Base-by-base conservation (phyloP, 2,113 vertebrate genomes). In the Cochlearius cochlearius region DNA sequence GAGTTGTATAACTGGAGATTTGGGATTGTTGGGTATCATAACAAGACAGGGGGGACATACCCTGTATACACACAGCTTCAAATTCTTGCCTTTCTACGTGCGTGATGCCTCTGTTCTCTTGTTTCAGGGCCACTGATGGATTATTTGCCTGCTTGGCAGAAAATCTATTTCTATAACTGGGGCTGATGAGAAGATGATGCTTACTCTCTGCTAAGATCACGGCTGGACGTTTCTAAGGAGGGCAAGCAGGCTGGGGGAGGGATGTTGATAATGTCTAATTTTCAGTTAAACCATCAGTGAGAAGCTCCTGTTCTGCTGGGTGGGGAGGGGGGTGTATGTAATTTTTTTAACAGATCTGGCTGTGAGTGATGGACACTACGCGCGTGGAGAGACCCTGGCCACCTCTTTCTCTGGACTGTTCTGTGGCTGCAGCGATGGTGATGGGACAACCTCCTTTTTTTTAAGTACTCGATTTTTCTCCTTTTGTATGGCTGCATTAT, bases 141-240 rank as follows among this genome's bases (percentile, higher is more conserved):
- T 34, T 99, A 99, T 96, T 98, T 99, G 81, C 99, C 99, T 71
- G 97, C 98, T 91, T 99, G 99, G 99, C 99, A 99, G 98, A 99
- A 99, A 98, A 99, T 99, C 95, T 99, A 99, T 97, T 99, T 99
- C 98, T 99, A 99, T 97, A 99, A 98, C 96, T 99, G 99, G 99
- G 99, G 99, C 49, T 99, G 98, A 99, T 55, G 34, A 94, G 80
- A 89, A 88, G 90, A 85, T 15, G 90, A 85, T 23, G 47, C 71
- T 83, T 92, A 34, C 92, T 63, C 30, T 67, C 52, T 86, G 52
- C 62, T 62, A n/a, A 80, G 82, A 91, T 80, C 26, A 23, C 63
- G 53, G 63, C 68, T 94, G 92, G 92, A 89, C 71, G 11, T 85
- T 84, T 87, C 67, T 79, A 75, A 89, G 38, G 76, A 87, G 82